These are phyloP conservation scores for Cephonodes hylas DNA, from an alignment of 2,888 invertebrate genomes.

Conservation along the genomic window DNA sequence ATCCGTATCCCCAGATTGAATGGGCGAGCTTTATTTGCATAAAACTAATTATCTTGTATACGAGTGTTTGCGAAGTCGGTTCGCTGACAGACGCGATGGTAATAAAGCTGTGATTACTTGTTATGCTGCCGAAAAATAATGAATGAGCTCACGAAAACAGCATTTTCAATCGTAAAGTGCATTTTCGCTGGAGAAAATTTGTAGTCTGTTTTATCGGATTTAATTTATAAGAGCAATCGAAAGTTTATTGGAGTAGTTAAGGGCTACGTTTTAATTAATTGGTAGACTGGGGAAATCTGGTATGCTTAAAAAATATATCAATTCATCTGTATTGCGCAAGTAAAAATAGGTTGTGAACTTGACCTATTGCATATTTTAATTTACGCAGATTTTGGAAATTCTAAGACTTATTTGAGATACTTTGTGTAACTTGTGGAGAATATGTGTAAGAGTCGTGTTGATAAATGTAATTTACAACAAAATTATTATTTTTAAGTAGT, in stretches of 20 bases:
- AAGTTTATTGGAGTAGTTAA: not conserved
- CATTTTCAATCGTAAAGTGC: constrained; percentile 28
- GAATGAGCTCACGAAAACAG: constrained; percentile 34
- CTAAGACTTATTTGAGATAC: too few species aligned
- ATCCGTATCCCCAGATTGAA: constrained; percentile 28
- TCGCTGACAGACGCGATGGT: constrained; percentile 31
- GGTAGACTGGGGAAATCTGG: not conserved
- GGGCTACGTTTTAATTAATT: not conserved
- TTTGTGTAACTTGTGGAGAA: too few species aligned
- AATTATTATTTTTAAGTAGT: too few species aligned
- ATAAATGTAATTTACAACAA: too few species aligned
- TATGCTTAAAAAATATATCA: not conserved
- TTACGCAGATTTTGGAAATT: too few species aligned
- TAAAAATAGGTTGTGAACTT: not conserved
- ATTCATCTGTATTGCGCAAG: not conserved
- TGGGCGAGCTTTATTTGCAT: constrained; percentile 42
- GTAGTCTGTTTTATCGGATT: not conserved
- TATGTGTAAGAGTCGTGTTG: too few species aligned
- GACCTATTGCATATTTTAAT: too few species aligned
- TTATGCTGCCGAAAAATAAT: constrained; percentile 34
- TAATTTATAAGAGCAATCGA: not conserved
- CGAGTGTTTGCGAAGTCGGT: constrained; percentile 37
- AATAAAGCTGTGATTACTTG: constrained; percentile 37
- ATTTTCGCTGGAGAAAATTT: not conserved
- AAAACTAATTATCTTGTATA: constrained; percentile 47